Evolutionary conservation across 1,140 invertebrate species (phyloP).

Genomic region (Drosophila arizonae): DNA sequence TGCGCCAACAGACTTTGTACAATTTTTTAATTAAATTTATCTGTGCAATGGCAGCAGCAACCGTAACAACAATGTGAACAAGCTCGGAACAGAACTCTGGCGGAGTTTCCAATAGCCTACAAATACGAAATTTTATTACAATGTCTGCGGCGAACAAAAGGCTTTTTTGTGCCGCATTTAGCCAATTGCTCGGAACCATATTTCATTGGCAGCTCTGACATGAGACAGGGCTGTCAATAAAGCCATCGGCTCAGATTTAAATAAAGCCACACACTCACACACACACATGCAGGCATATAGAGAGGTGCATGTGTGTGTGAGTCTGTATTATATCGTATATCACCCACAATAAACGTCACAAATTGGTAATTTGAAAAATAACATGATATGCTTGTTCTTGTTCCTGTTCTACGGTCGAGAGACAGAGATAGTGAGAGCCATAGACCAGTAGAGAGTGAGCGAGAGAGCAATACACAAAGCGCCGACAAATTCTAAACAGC

Average conservation of each 20-base stretch:
- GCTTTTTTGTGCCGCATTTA: conserved; percentile 53
- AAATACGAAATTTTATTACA: conserved; percentile 45
- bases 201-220: conserved; percentile 70
- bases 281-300: not conserved
- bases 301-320: conserved; percentile 12
- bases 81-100: conserved; percentile 43
- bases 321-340: conserved; percentile 39
- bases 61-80: conserved; percentile 20
- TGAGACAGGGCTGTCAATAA: conserved; percentile 74
- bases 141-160: conserved; percentile 61
- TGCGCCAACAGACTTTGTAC: conserved; percentile 61
- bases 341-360: conserved; percentile 75
- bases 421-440: not conserved
- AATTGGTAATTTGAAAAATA: conserved; percentile 61
- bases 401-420: conserved; percentile 26
- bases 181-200: conserved; percentile 45
- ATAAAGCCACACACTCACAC: conserved; percentile 33
- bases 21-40: conserved; percentile 76
- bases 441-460: not conserved
- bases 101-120: conserved; percentile 68
- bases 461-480: not conserved
- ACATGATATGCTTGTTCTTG: conserved; percentile 47
- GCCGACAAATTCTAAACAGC: conserved; percentile 26
- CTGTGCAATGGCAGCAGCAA: conserved; percentile 32
- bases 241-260: conserved; percentile 59